Base-by-base conservation (phyloP, 2,113 vertebrate genomes). In the Dendropsophus ebraccatus region DNA sequence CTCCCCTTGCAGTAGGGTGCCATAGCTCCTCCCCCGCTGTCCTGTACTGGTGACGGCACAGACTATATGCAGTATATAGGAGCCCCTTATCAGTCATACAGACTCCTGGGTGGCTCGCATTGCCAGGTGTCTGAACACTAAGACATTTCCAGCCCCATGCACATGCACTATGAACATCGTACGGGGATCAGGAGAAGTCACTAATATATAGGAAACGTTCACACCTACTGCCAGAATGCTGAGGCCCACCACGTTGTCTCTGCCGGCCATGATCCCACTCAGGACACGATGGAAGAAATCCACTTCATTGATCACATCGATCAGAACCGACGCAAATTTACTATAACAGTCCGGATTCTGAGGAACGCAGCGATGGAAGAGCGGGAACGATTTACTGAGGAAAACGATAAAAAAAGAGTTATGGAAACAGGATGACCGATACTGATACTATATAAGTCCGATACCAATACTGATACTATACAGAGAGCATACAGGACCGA, bases 291-390 rank as follows among this genome's bases (percentile, higher is more conserved):
- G 94, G 83, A 95, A 93, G 83, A 89, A 56, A 72, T 95, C 92
- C 54, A 88, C 89, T 81, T 95, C 91, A 62, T 96, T 96, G 73
- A 93, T 89, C 87, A 88, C 88, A 21, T 75, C 86, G 87, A 95
- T 89, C 83, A 94, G 76, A 52, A 92, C 87, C 28, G 93, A 88
- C 0, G 91, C 90, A 74, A 94, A 94, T 13, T 89, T 86, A 75
- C 93, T 93, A 87, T 95, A 96, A 86, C 95, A 96, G 81, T 93
- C 92, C 3, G 91, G 88, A 21, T 90, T 94, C 88, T 91, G 93
- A 83, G 95, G 95, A 83, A 96, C 74, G 67, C 95, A 96, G 50
- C 93, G 93, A 90, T 94, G 94, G 87, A 96, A 90, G 76, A 96
- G 89, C 0, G 93, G 94, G 41, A 95, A 94, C 50, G 94, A 90